Percentiles rank a stretch among this genome's conserved stretches.
phyloP scores from a whole-genome alignment of 1,140 invertebrate genomes.

The Parapsyche elsis region DNA sequence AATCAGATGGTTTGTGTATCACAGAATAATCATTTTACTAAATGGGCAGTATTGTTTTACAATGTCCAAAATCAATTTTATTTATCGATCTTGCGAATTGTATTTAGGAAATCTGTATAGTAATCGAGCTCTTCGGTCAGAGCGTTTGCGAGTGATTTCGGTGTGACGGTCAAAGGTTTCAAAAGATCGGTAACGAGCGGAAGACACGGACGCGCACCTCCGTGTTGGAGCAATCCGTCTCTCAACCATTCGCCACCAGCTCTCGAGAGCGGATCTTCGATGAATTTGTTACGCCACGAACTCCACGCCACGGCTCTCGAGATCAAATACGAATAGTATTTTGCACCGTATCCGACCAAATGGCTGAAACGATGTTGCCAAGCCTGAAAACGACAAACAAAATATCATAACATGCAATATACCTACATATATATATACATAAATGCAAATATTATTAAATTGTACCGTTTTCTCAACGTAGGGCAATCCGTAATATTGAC shows the following conservation, averaged over 20 bases:
- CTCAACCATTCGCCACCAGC: slow-evolving; percentile 82
- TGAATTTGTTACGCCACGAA: slow-evolving; percentile 93
- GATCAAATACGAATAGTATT: slow-evolving; percentile 98
- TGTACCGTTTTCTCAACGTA: slow-evolving; percentile 89
- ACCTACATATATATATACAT: not conserved
- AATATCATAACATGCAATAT: slow-evolving; percentile 39
- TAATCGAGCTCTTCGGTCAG: slow-evolving; percentile 64
- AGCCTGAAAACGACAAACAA: slow-evolving; percentile 69
- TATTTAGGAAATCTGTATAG: slow-evolving; percentile 60
- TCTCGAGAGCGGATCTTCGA: slow-evolving; percentile 83
- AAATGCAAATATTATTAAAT: not conserved
- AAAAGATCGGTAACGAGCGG: slow-evolving; percentile 62
- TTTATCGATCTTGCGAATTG: slow-evolving; percentile 2
- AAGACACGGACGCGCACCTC: slow-evolving; percentile 82
- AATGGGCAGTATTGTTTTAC: not conserved
- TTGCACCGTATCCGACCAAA: slow-evolving; percentile 96
- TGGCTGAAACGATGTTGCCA: slow-evolving; percentile 98
- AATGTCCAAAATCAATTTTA: not conserved
- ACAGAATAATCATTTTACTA: not conserved
- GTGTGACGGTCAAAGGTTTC: slow-evolving; percentile 60
- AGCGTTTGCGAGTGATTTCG: slow-evolving; percentile 61
- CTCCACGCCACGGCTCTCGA: slow-evolving; percentile 92
- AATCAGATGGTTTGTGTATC: not conserved
- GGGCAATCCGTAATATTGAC: slow-evolving; percentile 85
- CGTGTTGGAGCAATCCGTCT: slow-evolving; percentile 82